Evolutionary conservation across 2,888 invertebrate species (phyloP).

Genomic region (Poecilobothrus nobilitatus): DNA sequence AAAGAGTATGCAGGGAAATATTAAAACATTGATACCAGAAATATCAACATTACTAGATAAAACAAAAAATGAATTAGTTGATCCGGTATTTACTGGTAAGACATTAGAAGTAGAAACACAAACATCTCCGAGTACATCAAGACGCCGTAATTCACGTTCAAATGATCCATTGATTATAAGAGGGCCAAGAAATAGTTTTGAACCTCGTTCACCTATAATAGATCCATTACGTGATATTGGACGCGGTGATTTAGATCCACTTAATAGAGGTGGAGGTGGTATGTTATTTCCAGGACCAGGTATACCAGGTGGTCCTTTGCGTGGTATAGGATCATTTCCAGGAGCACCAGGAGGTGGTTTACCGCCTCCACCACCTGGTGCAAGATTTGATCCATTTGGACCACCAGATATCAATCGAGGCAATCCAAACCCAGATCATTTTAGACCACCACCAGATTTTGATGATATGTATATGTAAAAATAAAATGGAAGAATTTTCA

Average conservation of each 20-base stretch:
- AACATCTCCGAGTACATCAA: constrained; percentile 25
- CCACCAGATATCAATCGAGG: constrained; percentile 50
- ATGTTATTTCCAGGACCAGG: constrained; percentile 54
- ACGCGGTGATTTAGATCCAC: constrained; percentile 69
- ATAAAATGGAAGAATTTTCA: no score
- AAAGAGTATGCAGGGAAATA: constrained; percentile 48
- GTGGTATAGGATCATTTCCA: constrained; percentile 24
- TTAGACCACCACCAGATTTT: constrained; percentile 49
- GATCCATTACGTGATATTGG: constrained; percentile 52
- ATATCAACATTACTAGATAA: constrained; percentile 53
- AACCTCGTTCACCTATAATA: constrained; percentile 29
- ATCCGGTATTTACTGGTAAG: constrained; percentile 48
- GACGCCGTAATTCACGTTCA: constrained; percentile 15
- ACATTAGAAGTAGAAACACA: constrained; percentile 37
- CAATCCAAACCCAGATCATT: constrained; percentile 59
- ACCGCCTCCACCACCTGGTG: constrained; percentile 50
- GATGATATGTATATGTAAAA: constrained; percentile 10
- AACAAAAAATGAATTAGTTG: constrained; percentile 57
- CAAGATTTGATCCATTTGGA: constrained; percentile 78
- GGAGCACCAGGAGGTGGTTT: constrained; percentile 16
- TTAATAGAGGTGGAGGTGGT: constrained; percentile 61
- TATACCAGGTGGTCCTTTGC: constrained; percentile 29
- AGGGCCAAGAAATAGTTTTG: constrained; percentile 14
- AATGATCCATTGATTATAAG: constrained; percentile 32
- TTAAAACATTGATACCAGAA: constrained; percentile 58